Percentiles rank a stretch among this genome's conserved stretches.
These are phyloP conservation scores for Regulus satrapa DNA, from an alignment of 2,113 vertebrate genomes.

Conservation along the genomic window DNA sequence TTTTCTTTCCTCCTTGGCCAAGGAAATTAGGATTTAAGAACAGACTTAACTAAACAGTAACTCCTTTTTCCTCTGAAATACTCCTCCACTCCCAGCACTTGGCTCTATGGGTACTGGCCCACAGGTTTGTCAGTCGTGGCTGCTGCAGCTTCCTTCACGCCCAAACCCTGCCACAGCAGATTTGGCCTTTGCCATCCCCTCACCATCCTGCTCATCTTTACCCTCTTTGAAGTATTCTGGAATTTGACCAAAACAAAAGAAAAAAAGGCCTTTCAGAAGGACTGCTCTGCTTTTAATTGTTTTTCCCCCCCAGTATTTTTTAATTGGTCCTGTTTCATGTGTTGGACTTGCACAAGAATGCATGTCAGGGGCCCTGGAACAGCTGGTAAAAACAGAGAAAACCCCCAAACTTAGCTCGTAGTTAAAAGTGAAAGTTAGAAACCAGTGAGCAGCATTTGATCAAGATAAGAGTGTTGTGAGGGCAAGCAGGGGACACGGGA, in stretches of 20 bases:
- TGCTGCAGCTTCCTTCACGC: not conserved
- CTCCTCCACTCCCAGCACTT: not conserved
- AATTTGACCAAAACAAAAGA: not conserved
- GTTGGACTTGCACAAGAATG: not conserved
- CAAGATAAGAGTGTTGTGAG: not conserved
- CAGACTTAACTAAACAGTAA: not conserved
- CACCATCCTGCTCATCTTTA: not conserved
- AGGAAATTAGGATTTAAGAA: not conserved
- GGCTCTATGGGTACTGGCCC: not conserved
- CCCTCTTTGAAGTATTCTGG: not conserved
- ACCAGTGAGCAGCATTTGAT: not conserved
- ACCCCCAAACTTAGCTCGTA: not conserved
- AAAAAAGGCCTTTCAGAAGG: not conserved
- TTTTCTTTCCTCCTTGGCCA: not conserved
- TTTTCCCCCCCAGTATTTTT: not conserved
- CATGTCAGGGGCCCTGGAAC: fast-evolving
- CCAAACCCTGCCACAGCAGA: not conserved
- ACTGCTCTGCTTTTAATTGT: not conserved
- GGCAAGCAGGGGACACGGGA: not conserved
- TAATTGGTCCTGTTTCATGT: not conserved
- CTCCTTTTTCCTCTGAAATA: not conserved
- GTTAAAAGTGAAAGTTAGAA: not conserved
- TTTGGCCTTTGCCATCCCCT: not conserved
- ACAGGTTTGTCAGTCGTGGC: fast-evolving
- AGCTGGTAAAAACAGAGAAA: not conserved